These are phyloP conservation scores for Arion vulgaris DNA, from an alignment of 1,140 invertebrate genomes.

Conservation along the genomic window DNA sequence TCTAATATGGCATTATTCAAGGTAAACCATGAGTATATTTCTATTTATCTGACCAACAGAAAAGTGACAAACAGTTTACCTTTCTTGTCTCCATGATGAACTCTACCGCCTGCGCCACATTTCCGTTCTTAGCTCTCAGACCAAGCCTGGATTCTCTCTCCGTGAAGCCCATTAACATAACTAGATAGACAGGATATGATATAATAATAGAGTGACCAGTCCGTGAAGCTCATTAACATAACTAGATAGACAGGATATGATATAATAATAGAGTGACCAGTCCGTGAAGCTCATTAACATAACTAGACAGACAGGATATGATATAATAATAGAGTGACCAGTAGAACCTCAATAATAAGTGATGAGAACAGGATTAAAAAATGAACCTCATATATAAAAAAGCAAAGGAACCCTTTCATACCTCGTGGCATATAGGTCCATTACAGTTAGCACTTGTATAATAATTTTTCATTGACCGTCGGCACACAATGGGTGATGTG, in stretches of 20 bases:
- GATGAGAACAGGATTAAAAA: no score
- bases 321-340: neutral
- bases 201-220: slow-evolving; percentile 34
- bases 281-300: slow-evolving; percentile 79
- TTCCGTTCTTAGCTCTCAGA: slow-evolving; percentile 77
- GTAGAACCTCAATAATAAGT: no score
- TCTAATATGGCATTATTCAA: no score
- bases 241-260: slow-evolving; percentile 58
- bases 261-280: neutral
- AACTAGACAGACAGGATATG: slow-evolving; percentile 57
- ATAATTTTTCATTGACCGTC: no score
- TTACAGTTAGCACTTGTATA: no score
- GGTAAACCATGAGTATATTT: no score
- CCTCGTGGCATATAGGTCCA: no score
- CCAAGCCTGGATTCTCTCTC: slow-evolving; percentile 78
- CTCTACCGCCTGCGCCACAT: slow-evolving; percentile 78
- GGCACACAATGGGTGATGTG: no score
- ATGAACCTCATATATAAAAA: no score
- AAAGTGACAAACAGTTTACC: slow-evolving; percentile 52
- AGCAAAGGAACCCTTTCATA: no score
- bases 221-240: slow-evolving; percentile 79
- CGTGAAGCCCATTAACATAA: slow-evolving; percentile 80
- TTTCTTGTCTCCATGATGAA: slow-evolving; percentile 77
- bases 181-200: slow-evolving; percentile 32
- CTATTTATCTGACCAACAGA: no score